Evolutionary conservation across 2,888 invertebrate genomes (phyloP).

Genomic region (Iphiclides podalirius): DNA sequence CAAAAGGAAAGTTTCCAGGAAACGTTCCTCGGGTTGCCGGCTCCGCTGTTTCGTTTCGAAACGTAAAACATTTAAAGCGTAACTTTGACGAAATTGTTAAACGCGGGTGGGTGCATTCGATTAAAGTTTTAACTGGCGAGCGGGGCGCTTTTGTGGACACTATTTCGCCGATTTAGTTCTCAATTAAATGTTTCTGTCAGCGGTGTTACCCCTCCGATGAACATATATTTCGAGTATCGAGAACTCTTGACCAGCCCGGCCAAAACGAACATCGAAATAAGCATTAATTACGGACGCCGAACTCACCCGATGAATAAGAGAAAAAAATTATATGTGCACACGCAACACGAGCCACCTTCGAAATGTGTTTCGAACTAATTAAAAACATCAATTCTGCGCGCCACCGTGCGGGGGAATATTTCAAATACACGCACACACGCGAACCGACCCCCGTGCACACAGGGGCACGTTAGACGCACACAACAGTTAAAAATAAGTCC

Average conservation of each 20-base stretch:
- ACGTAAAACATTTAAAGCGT: slow-evolving; percentile 26
- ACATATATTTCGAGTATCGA: no score
- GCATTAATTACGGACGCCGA: slow-evolving; percentile 14
- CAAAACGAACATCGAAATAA: no score
- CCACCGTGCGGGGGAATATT: slow-evolving; percentile 70
- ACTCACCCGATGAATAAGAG: slow-evolving; percentile 40
- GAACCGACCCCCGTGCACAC: slow-evolving; percentile 47
- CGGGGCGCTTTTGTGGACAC: slow-evolving; percentile 16
- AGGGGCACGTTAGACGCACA: slow-evolving; percentile 54
- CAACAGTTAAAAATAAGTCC: slow-evolving; percentile 72
- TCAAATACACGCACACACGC: slow-evolving; percentile 69
- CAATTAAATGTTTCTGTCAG: no score
- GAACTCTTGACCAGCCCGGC: no score
- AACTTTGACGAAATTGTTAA: slow-evolving; percentile 33
- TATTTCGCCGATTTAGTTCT: not conserved
- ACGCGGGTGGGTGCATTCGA: slow-evolving; percentile 32
- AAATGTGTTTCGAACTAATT: slow-evolving; percentile 77
- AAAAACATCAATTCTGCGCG: slow-evolving; percentile 77
- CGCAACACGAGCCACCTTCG: slow-evolving; percentile 61
- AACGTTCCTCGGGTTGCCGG: slow-evolving; percentile 59
- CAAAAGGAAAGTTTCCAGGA: slow-evolving; percentile 73
- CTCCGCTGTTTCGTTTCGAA: slow-evolving; percentile 32
- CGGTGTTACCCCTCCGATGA: not conserved
- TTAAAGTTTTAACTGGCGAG: slow-evolving; percentile 29
- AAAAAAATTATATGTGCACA: slow-evolving; percentile 49